These are phyloP conservation scores for Butorides virescens DNA, from an alignment of 2,113 vertebrate genomes.

Conservation along the genomic window DNA sequence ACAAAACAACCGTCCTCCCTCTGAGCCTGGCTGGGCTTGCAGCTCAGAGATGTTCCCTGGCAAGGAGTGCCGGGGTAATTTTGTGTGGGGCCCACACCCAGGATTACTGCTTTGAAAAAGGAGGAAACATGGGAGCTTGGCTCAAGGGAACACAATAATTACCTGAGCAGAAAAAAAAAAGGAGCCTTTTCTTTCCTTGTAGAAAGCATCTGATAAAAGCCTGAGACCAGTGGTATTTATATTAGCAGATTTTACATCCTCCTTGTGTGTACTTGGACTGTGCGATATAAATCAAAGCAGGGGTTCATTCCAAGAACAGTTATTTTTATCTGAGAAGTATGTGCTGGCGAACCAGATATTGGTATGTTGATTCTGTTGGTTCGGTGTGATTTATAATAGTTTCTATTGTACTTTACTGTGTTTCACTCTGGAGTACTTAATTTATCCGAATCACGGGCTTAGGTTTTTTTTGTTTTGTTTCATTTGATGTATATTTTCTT, in stretches of 20 bases:
- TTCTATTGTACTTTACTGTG: not conserved
- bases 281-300: conserved; percentile 46
- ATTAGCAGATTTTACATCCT: conserved; percentile 57
- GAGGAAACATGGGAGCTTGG: conserved; percentile 1
- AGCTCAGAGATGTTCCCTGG: not conserved
- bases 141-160: conserved; percentile 11
- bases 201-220: conserved; percentile 49
- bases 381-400: conserved; percentile 13
- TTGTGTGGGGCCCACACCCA: conserved; percentile 19
- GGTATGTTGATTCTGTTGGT: conserved; percentile 10
- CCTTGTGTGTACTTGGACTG: conserved; percentile 34
- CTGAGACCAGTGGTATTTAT: conserved; percentile 43
- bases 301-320: conserved; percentile 57
- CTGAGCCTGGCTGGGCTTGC: not conserved
- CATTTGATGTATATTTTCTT: not conserved
- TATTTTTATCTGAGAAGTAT: conserved; percentile 61
- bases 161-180: conserved; percentile 10
- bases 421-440: not conserved
- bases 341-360: conserved; percentile 27
- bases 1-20: not conserved
- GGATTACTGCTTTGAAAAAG: conserved; percentile 16
- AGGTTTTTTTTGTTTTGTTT: not conserved
- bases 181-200: conserved; percentile 24
- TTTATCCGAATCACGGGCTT: not conserved
- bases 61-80: not conserved